Evolutionary conservation across 2,113 vertebrate genomes (phyloP), one percentile per base, ranked within the genome.

Genomic region (Lonchura striata): DNA sequence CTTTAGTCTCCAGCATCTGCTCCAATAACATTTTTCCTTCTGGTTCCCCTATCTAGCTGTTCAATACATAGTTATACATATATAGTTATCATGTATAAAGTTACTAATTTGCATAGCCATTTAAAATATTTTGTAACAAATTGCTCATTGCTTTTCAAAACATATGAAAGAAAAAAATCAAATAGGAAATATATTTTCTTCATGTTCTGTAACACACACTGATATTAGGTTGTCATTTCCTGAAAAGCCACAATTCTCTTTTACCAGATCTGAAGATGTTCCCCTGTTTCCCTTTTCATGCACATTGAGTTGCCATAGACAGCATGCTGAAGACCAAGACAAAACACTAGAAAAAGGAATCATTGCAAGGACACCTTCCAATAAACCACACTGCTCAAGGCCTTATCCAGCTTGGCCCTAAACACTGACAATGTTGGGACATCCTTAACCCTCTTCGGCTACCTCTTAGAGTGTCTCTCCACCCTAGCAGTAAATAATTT

Each of bases 371-470:
- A 19, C 23, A 60, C 2, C 13, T 46, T 33, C n/a, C 39, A 25
- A n/a, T 46, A 53, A 33, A 41, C 11, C 13, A 10, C 6, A 5
- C 46, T 41, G 9, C 6, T 60, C 28, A 52, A 57, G 52, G 19
- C 27, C 8, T 44, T 46, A 60, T 53, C 20, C 39, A 68, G 5
- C 8, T 27, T 47, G 11, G 9, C 7, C 11, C 53, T 47, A 11
- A 47, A 15, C 7, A 7, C 7, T 46, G 9, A 17, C 11, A 22
- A 39, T 15, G 4, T 0, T 66, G 46, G 13, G 7, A 4, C 28
- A 21, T 22, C 28, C 13, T n/a, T 33, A 60, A 0, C n/a, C 2
- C 19, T 13, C 30, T 39, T 59, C 10, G 9, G 11, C 10, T 35
- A 21, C 13, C 2, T 46, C 37, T 66, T 75, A 13, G 8, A 30